Base-by-base conservation (phyloP, 2,113 vertebrate genomes). In the Anguilla japonica region DNA sequence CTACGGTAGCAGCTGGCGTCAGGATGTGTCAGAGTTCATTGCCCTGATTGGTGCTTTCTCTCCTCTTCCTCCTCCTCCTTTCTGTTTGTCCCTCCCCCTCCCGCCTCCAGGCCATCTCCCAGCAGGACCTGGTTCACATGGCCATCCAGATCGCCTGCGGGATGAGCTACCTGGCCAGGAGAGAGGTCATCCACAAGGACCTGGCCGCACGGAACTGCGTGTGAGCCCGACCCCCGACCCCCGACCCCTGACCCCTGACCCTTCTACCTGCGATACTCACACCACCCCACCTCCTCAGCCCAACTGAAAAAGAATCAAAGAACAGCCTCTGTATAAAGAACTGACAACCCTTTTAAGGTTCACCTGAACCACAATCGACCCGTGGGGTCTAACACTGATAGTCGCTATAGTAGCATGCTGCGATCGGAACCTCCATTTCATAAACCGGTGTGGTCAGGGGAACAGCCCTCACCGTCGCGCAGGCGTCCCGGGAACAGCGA, bases 151-250 rank as follows among this genome's bases (percentile, higher is more conserved):
- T 99, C 8, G 97, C 98, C 82, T 99, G 98, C 90, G 99, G 98
- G 43, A 99, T 99, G 99, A 99, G 99, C 94, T 99, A 99, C 89
- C 93, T 99, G 94, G 96, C 99, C 86, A 94, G 98, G 87, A 91
- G 99, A 87, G 99, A 99, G 95, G 98, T 99, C 91, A 99, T 99
- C 88, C 99, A 99, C 93, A 99, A 97, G 96, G 99, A 99, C 94
- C 95, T 99, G 87, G 99, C 99, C 83, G 96, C 99, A 88, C 96
- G 99, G 94, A 99, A 99, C 94, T 99, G 98, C 88, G 98, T 99
- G 98, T 99, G 94, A 97, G 98, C 85, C 14, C 3, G 22, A 43
- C 41, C 81, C 18, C 1, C 2, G 22, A 82, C 41, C 43, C 26
- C 11, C 2, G 14, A 13, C 39, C 81, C 18, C 20, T 67, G 60